Conservation (phyloP, 1,140 invertebrate genomes). For the Nixonia krombeini region DNA sequence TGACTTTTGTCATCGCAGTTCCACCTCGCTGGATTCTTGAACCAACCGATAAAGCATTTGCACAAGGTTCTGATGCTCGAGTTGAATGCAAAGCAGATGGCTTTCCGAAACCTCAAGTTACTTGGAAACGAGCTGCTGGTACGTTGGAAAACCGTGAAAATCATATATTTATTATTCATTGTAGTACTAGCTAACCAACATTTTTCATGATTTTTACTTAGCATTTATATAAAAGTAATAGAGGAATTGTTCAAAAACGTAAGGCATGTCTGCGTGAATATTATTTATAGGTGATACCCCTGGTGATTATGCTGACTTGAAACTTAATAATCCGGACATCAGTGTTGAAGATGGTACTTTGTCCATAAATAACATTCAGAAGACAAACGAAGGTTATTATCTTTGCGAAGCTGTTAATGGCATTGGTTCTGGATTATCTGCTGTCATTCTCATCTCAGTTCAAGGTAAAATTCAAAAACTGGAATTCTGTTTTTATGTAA, state of each 20-base stretch:
- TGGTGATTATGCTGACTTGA: constrained; percentile 93
- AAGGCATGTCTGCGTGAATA: no score
- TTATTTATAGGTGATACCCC: constrained; percentile 82
- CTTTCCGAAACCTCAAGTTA: constrained; percentile 92
- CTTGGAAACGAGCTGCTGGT: constrained; percentile 97
- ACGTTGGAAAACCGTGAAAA: constrained; percentile 51
- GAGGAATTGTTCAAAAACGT: background rate
- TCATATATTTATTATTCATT: no score
- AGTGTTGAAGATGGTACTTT: constrained; percentile 93
- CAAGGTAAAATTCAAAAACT: constrained; percentile 77
- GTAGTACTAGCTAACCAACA: background rate
- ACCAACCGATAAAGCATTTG: constrained; percentile 95
- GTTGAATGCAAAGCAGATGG: constrained; percentile 97
- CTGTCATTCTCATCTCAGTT: constrained; percentile 92
- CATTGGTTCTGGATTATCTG: constrained; percentile 93
- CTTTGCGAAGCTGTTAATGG: constrained; percentile 96
- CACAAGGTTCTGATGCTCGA: constrained; percentile 91
- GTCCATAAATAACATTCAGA: constrained; percentile 89
- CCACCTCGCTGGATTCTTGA: constrained; percentile 97
- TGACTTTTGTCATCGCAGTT: constrained; percentile 76
- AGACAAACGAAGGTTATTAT: constrained; percentile 94
- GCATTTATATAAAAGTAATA: background rate
- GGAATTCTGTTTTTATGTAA: background rate
- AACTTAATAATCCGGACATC: constrained; percentile 88
- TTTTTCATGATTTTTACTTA: no score